Conservation (phyloP, 2,888 invertebrate species). For the Cyclophora punctaria region DNA sequence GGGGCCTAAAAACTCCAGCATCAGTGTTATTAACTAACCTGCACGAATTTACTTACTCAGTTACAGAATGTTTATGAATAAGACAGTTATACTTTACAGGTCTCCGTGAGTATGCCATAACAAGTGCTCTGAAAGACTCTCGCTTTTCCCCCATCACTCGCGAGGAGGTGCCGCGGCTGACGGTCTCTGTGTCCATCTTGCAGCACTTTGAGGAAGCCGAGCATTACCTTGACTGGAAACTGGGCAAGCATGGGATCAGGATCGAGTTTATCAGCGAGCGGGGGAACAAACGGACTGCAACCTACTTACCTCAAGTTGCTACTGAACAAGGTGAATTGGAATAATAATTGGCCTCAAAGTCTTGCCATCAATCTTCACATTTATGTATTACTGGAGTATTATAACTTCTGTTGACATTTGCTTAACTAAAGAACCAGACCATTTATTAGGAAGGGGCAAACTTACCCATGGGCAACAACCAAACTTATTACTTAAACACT, state of each 20-base stretch:
- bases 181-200: conserved; percentile 96
- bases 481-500: no score
- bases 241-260: conserved; percentile 96
- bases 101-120: conserved; percentile 96
- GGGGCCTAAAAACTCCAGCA: no score
- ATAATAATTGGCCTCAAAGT: no score
- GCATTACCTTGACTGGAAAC: conserved; percentile 97
- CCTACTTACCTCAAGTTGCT: conserved; percentile 98
- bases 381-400: no score
- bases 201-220: conserved; percentile 96
- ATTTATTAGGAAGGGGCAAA: no score
- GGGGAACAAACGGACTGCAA: conserved; percentile 95
- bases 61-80: no score
- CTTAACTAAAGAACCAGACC: no score
- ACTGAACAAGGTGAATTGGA: conserved; percentile 89
- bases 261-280: conserved; percentile 97
- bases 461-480: no score
- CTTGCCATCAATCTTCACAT: no score
- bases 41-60: no score
- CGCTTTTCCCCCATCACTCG: conserved; percentile 95
- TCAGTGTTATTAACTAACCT: no score
- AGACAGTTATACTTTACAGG: conserved; percentile 64
- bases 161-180: conserved; percentile 93
- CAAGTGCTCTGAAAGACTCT: conserved; percentile 98
- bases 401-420: no score